Conservation (phyloP, 1,140 invertebrate species). For the Trinorchestia longiramus region DNA sequence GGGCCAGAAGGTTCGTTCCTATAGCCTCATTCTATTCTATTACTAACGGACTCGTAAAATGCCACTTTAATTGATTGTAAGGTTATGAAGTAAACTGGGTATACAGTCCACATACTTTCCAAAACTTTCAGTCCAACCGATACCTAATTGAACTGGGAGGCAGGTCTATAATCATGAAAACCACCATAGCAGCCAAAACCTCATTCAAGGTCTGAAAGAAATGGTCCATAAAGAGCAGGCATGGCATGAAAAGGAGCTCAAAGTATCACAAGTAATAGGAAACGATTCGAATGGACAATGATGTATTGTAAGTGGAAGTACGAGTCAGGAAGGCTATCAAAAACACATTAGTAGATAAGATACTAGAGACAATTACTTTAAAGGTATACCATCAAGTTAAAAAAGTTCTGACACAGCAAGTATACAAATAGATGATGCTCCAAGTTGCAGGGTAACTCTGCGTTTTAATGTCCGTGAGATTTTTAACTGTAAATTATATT, state of each 20-base stretch:
- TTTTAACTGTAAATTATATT: neutral
- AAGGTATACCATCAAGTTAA: neutral
- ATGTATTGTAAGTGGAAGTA: neutral
- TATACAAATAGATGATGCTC: neutral
- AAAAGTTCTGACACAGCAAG: neutral
- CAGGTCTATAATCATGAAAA: neutral
- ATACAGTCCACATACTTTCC: neutral
- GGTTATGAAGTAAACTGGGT: neutral
- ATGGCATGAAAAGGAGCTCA: slow-evolving; percentile 6
- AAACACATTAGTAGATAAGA: neutral
- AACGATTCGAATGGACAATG: neutral
- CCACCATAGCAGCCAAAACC: too few relatives aligned
- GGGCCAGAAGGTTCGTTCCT: too few relatives aligned
- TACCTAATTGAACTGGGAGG: neutral
- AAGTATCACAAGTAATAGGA: slow-evolving; percentile 17
- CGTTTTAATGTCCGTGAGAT: neutral
- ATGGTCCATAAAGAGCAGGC: neutral
- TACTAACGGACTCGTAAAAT: neutral
- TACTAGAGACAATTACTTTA: neutral
- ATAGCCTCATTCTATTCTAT: too few relatives aligned
- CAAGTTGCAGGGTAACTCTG: neutral
- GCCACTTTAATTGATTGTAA: neutral
- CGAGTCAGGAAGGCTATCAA: neutral
- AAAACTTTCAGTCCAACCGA: neutral
- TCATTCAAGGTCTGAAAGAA: neutral